Base-by-base conservation (phyloP, 2,888 invertebrate species). In the Andrena flavipes region DNA sequence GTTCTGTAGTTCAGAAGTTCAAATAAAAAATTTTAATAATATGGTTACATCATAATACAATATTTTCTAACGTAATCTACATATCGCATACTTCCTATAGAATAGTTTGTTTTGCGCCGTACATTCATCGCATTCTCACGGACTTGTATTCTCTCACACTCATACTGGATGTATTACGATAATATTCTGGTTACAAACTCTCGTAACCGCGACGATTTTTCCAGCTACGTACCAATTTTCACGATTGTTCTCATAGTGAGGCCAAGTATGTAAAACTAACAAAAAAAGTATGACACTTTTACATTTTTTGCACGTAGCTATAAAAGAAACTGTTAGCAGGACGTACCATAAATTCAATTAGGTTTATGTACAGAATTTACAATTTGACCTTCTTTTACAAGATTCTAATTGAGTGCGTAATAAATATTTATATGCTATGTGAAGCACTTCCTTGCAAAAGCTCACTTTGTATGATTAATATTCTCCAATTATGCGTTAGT, bases 1-100 rank as follows among this genome's bases (percentile, higher is more conserved):
- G 49, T n/a, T 76, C 23, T 51, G 29, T 13, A 51, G 63, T n/a
- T 59, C 63, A 72, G 35, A 69, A 79, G 68, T 82, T 79, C 75
- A 82, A 89, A 91, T 89, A 83, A 86, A 90, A 89, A 89, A 88
- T 70, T 81, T 82, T 62, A 87, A 84, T 83, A 75, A 82, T 63
- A 78, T 81, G 75, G 71, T 84, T 88, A 85, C 73, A 86, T 80
- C 76, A 73, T 84, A 86, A 81, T 88, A 86, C 64, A 80, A 68
- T 78, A 79, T 59, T 76, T 79, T 56, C 74, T 87, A 78, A 76
- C 80, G 81, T 60, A 85, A 60, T 84, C 76, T 84, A 84, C 69
- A 75, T 60, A 42, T 64, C 42, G 64, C 51, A 30, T 82, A 83
- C 7, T 65, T 64, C 65, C 69, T 89, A 82, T 64, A 71, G 73